Conservation (phyloP, 2,888 invertebrate genomes). For the Sphinx pinastri region DNA sequence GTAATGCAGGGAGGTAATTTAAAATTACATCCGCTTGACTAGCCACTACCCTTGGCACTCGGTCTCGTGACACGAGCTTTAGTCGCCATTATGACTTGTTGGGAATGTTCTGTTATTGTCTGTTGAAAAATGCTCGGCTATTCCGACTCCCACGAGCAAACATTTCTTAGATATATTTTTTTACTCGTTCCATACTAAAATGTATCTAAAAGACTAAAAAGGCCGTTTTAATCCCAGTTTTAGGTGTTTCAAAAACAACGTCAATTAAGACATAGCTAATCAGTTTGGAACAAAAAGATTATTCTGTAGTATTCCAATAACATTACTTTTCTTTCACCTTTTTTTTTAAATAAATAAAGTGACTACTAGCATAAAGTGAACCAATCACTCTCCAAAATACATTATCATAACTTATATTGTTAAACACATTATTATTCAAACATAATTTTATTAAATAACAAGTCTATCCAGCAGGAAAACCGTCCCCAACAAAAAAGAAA, state of each 20-base stretch:
- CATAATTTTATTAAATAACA: background rate
- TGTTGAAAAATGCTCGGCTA: constrained; percentile 24
- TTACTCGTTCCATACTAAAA: too few relatives aligned
- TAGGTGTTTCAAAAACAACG: too few relatives aligned
- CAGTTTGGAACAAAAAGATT: too few relatives aligned
- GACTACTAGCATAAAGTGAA: too few relatives aligned
- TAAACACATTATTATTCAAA: background rate
- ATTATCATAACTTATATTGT: background rate
- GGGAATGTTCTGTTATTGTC: constrained; percentile 27
- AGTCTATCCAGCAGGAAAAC: background rate
- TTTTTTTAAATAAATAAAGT: too few relatives aligned
- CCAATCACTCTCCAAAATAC: too few relatives aligned
- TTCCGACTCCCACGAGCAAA: constrained; percentile 17
- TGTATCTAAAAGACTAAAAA: too few relatives aligned
- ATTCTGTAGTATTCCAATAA: too few relatives aligned
- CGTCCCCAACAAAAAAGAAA: constrained; percentile 41
- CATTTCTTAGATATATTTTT: background rate
- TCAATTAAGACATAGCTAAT: too few relatives aligned
- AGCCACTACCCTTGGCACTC: constrained; percentile 43
- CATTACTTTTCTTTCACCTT: too few relatives aligned
- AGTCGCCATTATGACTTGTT: constrained; percentile 41
- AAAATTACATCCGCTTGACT: constrained; percentile 63
- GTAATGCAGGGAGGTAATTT: constrained; percentile 61
- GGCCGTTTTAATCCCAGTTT: too few relatives aligned
- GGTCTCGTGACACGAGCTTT: constrained; percentile 44